These are phyloP conservation scores for Patella pellucida DNA, from an alignment of 2,888 invertebrate species.

Conservation along the genomic window DNA sequence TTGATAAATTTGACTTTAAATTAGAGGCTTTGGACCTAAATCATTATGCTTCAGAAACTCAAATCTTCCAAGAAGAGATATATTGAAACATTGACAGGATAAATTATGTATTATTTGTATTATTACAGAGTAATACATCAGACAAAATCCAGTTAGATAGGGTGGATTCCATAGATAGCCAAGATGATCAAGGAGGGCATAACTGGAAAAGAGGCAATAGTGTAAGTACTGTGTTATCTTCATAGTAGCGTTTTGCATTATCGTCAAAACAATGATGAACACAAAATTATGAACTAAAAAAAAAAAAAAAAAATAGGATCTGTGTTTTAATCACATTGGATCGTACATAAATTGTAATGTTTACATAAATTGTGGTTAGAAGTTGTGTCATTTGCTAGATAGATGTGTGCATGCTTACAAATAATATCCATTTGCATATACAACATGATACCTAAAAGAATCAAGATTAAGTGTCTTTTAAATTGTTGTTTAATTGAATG, in stretches of 20 bases:
- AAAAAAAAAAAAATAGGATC: too few relatives aligned
- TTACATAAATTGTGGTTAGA: background rate
- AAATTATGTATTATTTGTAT: background rate
- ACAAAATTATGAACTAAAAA: too few relatives aligned
- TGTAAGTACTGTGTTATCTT: conserved; percentile 58
- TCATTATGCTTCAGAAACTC: too few relatives aligned
- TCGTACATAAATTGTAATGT: background rate
- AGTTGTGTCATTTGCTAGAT: background rate
- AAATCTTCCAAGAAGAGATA: too few relatives aligned
- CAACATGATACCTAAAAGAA: background rate
- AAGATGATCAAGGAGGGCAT: conserved; percentile 61
- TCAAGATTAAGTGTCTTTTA: background rate
- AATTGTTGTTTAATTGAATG: background rate
- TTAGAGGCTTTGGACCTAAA: too few relatives aligned
- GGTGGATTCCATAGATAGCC: conserved; percentile 84
- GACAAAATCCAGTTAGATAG: conserved; percentile 83
- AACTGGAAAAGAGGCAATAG: conserved; percentile 73
- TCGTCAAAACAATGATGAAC: too few relatives aligned
- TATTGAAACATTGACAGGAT: too few relatives aligned
- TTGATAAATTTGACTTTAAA: too few relatives aligned
- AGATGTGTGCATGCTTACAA: too few relatives aligned
- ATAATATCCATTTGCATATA: too few relatives aligned
- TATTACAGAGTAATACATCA: conserved; percentile 73
- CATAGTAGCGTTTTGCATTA: too few relatives aligned
- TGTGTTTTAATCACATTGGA: too few relatives aligned